Evolutionary conservation across 2,113 vertebrate genomes (phyloP).

Genomic region (Channa maculata): DNA sequence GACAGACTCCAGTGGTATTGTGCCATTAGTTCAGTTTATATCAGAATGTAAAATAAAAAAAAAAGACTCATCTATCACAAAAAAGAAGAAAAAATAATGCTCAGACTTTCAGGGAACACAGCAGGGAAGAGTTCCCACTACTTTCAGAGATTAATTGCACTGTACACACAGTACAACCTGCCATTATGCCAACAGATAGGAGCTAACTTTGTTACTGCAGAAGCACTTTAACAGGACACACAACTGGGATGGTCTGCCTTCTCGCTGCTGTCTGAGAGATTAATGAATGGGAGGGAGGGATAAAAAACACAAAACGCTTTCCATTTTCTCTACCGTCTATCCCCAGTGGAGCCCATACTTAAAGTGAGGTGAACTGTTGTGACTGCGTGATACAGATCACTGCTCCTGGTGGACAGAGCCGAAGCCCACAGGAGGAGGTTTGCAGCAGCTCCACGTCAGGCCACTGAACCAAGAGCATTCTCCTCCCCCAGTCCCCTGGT

Average conservation of each 20-base stretch:
- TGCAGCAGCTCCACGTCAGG: neutral
- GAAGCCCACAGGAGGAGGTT: neutral
- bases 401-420: slow-evolving; percentile 3
- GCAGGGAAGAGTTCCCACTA: too few relatives aligned
- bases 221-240: slow-evolving; percentile 24
- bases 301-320: slow-evolving; percentile 17
- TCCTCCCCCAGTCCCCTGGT: neutral
- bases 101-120: too few relatives aligned
- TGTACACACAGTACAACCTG: neutral
- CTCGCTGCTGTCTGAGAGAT: slow-evolving; percentile 25
- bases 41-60: too few relatives aligned
- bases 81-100: too few relatives aligned
- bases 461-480: neutral
- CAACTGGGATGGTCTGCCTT: neutral
- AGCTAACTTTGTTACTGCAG: slow-evolving; percentile 22
- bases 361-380: slow-evolving; percentile 47
- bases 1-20: too few relatives aligned
- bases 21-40: too few relatives aligned
- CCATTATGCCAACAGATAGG: neutral
- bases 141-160: neutral
- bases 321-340: slow-evolving; percentile 10
- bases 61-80: too few relatives aligned
- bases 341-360: slow-evolving; percentile 19
- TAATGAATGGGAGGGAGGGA: slow-evolving; percentile 29
- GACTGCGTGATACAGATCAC: slow-evolving; percentile 37